These are phyloP conservation scores for Rhinichthys osculus DNA, from an alignment of 2,797 vertebrate species.

Conservation along the genomic window DNA sequence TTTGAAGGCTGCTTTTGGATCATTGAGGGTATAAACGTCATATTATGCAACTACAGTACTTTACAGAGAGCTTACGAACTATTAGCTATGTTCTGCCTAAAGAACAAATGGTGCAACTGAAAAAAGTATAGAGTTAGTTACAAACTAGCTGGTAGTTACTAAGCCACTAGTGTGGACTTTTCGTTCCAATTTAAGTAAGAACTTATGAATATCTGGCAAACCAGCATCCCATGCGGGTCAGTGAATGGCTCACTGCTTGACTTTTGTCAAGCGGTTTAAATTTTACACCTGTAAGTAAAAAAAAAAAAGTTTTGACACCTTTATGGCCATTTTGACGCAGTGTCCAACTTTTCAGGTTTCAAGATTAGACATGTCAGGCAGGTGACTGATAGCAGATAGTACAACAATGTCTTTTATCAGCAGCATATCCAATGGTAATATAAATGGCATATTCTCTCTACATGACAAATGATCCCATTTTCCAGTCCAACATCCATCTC, in stretches of 20 bases:
- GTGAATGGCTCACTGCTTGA: neutral
- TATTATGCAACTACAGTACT: too few species aligned
- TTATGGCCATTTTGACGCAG: neutral
- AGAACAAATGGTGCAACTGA: too few species aligned
- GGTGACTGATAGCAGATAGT: slow-evolving; percentile 51
- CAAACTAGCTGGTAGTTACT: neutral
- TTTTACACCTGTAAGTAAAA: neutral
- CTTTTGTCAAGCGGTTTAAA: neutral
- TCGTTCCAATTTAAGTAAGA: neutral
- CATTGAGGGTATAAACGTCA: too few species aligned
- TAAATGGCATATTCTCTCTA: slow-evolving; percentile 50
- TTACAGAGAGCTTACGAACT: too few species aligned
- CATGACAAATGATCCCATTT: slow-evolving; percentile 54
- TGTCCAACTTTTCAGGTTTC: slow-evolving; percentile 29
- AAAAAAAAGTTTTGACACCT: neutral
- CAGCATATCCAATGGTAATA: slow-evolving; percentile 46
- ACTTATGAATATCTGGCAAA: neutral
- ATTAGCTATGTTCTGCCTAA: too few species aligned
- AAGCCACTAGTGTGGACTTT: neutral
- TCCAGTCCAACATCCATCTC: slow-evolving; percentile 42
- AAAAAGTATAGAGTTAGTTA: too few species aligned
- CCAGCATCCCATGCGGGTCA: too few species aligned
- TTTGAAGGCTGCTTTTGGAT: too few species aligned
- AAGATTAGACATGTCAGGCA: slow-evolving; percentile 47
- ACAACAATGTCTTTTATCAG: slow-evolving; percentile 57